phyloP scores from a whole-genome alignment of 2,797 vertebrate species.

The Muscicapa comitata region DNA sequence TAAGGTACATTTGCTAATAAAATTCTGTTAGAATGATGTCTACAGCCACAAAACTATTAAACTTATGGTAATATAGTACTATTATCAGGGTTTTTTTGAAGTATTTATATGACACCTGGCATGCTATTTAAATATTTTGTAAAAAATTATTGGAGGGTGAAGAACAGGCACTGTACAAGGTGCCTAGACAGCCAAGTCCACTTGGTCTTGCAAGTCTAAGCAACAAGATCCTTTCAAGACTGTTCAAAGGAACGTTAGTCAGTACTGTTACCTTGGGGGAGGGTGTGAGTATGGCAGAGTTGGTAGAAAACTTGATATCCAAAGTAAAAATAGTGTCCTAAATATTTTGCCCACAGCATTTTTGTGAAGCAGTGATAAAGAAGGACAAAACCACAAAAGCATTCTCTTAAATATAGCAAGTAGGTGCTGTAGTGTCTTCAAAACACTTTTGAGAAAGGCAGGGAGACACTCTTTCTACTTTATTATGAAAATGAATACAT shows the following conservation, averaged over 20 bases:
- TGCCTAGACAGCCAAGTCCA: background rate
- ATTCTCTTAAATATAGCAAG: background rate
- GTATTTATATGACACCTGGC: background rate
- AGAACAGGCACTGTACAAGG: background rate
- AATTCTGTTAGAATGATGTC: background rate
- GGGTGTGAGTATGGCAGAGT: fast-evolving
- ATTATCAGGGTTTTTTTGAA: background rate
- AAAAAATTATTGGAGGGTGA: background rate
- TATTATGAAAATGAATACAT: conserved; percentile 8
- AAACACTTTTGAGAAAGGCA: background rate
- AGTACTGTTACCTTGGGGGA: background rate
- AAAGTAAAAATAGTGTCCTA: background rate
- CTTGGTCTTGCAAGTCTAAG: background rate
- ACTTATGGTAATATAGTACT: background rate
- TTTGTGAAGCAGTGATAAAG: background rate
- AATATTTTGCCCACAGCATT: background rate
- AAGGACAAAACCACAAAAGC: background rate
- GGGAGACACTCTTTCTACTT: background rate
- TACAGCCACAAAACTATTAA: background rate
- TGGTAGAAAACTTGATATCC: background rate
- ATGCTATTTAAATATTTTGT: background rate
- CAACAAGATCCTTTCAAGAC: background rate
- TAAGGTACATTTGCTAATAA: background rate
- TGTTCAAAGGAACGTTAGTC: background rate
- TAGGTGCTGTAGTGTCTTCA: background rate